Evolutionary conservation across 2,888 invertebrate species (phyloP), one percentile per base, ranked within the genome.

Genomic region (Mayetiola destructor): DNA sequence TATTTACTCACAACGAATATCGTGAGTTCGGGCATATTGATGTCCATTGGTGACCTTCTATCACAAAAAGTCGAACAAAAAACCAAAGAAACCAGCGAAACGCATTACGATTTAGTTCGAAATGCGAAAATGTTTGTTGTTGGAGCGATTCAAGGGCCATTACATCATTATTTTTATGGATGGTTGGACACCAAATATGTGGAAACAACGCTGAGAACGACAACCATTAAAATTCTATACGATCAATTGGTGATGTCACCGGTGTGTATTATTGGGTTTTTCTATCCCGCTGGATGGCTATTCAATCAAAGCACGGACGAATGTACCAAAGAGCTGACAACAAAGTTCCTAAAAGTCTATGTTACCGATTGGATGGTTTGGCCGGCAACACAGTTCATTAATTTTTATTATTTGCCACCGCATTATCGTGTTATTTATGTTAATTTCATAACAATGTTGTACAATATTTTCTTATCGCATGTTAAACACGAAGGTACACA

Each of bases 351-450:
- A 36, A 79, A 79, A 62, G 81, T 87, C 21, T 89, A 88, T 67
- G 61, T 77, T 70, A 39, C 18, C 18, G 16, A 39, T 68, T 92
- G 92, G 78, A 71, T 80, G 59, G 80, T 88, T 58, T 96, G 94
- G 93, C 93, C 94, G 3, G 90, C 90, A 48, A 80, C 87, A 2
- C 95, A 96, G 69, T 85, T 84, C 64, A 67, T 94, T 14, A 96
- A 96, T 72, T 96, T 96, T 70, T 82, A 85, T 63, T 87, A 81
- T 65, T 69, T 96, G 60, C 85, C 88, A 29, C 76, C 85, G 18
- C 79, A 80, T 61, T 92, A 85, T 68, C 81, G 95, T 64, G 92
- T 95, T 9, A 67, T 91, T 21, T 96, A 91, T 67, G 87, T 93
- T 12, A 90, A 91, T 69, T 69, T 79, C 57, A 80, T 91, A 61